Conservation (phyloP, 1,140 invertebrate species). For the Thrips palmi region DNA sequence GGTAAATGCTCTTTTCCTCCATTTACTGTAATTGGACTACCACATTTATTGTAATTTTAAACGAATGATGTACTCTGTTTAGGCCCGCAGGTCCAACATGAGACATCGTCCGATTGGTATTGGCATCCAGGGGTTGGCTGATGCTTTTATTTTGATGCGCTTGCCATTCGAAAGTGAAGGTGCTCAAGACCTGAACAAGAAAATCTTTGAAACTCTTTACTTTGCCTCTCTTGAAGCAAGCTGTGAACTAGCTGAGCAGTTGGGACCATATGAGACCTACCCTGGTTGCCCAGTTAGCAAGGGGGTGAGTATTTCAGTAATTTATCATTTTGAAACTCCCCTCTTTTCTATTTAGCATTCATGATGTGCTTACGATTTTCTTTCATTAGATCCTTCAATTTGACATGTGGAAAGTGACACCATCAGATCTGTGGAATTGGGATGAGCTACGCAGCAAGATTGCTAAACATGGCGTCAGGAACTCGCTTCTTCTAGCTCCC, state of each 20-base stretch:
- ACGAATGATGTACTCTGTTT: conserved; percentile 13
- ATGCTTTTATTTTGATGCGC: conserved; percentile 89
- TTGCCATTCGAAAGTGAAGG: conserved; percentile 79
- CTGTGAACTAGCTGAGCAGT: conserved; percentile 78
- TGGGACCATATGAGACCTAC: conserved; percentile 84
- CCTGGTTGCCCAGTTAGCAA: conserved; percentile 80
- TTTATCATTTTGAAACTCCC: conserved; percentile 4
- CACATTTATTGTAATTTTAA: conserved; percentile 1
- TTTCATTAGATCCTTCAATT: conserved; percentile 67
- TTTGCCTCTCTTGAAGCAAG: conserved; percentile 92
- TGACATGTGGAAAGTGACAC: conserved; percentile 94
- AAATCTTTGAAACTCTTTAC: conserved; percentile 98
- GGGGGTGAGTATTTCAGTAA: no score
- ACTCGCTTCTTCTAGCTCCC: conserved; percentile 86
- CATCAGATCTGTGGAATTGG: conserved; percentile 86
- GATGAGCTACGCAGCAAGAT: conserved; percentile 65
- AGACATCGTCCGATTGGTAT: conserved; percentile 91
- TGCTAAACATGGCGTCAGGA: conserved; percentile 75
- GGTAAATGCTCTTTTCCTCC: conserved; percentile 27
- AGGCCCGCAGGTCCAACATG: conserved; percentile 66
- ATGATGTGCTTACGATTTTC: no score
- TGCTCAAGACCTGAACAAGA: conserved; percentile 74
- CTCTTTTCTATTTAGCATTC: neutral
- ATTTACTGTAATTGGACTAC: conserved; percentile 6
- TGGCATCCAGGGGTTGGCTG: conserved; percentile 91